Base-by-base conservation (phyloP, 1,140 invertebrate species). In the Bombus superbus region DNA sequence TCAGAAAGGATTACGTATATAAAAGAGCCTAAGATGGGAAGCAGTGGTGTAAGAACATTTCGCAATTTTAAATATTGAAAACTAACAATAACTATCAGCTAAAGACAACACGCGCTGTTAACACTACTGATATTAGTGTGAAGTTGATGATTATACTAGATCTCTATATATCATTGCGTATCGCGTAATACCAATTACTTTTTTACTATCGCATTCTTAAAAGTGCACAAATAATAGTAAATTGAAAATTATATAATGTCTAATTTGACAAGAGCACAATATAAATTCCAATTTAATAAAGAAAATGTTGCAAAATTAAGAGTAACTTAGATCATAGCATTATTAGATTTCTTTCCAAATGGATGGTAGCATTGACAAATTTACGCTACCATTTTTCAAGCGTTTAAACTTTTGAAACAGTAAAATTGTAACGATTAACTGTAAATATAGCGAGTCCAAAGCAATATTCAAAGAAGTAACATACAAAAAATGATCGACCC, bases 351-450 rank as follows among this genome's bases (percentile, higher is more conserved):
- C 4, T 25, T 32, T 10, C 35, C 13, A 28, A 73, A 81, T 35
- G 42, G 80, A 25, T 85, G 83, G 83, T 28, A 85, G 15, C 83
- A 80, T 64, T 85, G 66, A 32, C 8, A 32, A 72, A 64, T 66
- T 9, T 22, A 18, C 22, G 22, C 8, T n/a, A 68, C 28, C 28
- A 38, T 69, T 77, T 25, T n/a, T n/a, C 28, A 57, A 84, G 6
- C 18, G 47, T 78, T 84, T 78, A 10, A 84, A 78, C 18, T 28
- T 71, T 69, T 35, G 22, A 77, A 83, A 83, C 10, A 4, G 9
- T 53, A 74, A 8, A 18, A 66, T 35, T 32, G 22, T 53, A 66
- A 1, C 8, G 40, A 72, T n/a, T n/a, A 40, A 71, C 18, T 8
- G 1, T 40, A 78, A 68, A 38, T 28, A 71, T 32, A 28, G 0